Evolutionary conservation across 2,888 invertebrate species (phyloP).

Genomic region (Scaptomyza parva): DNA sequence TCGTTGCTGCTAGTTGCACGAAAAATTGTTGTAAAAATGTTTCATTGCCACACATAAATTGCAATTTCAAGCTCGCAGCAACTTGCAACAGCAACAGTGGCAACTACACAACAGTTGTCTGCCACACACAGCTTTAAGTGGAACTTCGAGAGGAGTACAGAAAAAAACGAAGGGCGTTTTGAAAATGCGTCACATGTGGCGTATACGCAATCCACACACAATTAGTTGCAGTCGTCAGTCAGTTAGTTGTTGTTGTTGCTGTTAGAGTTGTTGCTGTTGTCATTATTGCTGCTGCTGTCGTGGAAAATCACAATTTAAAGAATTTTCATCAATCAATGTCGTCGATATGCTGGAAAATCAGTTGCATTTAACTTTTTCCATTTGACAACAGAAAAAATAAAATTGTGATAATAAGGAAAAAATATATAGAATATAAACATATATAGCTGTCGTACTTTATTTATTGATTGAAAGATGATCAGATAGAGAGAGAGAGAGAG

Average conservation of each 20-base stretch:
- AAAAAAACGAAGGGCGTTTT: constrained; percentile 12
- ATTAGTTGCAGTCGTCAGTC: constrained; percentile 53
- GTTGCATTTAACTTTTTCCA: constrained; percentile 39
- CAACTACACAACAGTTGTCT: constrained; percentile 43
- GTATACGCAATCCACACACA: constrained; percentile 53
- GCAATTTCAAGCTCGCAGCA: constrained; percentile 43
- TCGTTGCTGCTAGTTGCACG: constrained; percentile 61
- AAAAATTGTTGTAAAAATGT: constrained; percentile 61
- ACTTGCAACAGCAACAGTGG: constrained; percentile 17
- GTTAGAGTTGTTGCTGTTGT: constrained; percentile 9
- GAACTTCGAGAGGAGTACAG: constrained; percentile 22
- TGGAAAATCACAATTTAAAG: constrained; percentile 50
- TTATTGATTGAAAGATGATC: no score
- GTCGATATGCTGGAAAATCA: constrained; percentile 61
- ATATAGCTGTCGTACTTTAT: no score
- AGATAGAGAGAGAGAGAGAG: no score
- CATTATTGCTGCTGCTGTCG: constrained; percentile 19
- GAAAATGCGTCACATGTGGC: constrained; percentile 36
- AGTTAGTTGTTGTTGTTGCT: constrained; percentile 13
- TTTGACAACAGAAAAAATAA: no score
- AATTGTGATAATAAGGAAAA: constrained; percentile 20
- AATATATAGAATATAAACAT: background rate
- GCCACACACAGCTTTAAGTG: constrained; percentile 56
- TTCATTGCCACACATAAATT: constrained; percentile 72
- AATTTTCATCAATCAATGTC: constrained; percentile 79